Base-by-base conservation (phyloP, 2,888 invertebrate species). In the Eubasilissa splendida region DNA sequence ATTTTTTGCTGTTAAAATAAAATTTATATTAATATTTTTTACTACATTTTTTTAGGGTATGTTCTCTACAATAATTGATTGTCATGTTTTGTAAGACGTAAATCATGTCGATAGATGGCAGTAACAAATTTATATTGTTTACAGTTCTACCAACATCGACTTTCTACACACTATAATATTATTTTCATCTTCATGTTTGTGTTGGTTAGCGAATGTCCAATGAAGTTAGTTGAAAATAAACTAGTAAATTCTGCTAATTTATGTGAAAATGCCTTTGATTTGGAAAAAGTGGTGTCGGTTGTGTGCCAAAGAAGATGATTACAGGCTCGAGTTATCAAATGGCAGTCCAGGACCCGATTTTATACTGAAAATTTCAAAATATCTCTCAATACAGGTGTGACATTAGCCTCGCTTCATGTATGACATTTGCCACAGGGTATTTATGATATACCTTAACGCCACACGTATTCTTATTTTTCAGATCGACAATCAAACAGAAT, bases 281-380 rank as follows among this genome's bases (percentile, higher is more conserved):
- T 83, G 83, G 84, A 74, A 77, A 74, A 80, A 76, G n/a, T 84
- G 84, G 84, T 84, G 84, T 71, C 56, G 84, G 58, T 77, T 84
- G 66, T 84, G 84, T 58, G 84, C 81, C 12, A 76, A 83, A 56
- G 82, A 83, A 50, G 77, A 81, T 54, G 79, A 75, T 60, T 71
- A 65, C 56, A 80, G 50, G 50, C 22, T 78, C n/a, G 74, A 70
- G 4, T 33, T 80, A n/a, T 77, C 60, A 22, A 22, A 68, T n/a
- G 66, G 68, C 33, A 65, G 31, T 22, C 58, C 50, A 14, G 74
- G 77, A n/a, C 33, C 56, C 42, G 79, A 74, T 33, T 78, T 80
- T 50, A 76, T 63, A 65, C 14, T 66, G 60, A 77, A 60, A 76
- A 82, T 84, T 63, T 74, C 77, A 63, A 84, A 84, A 77, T 83